Evolutionary conservation across 2,113 vertebrate genomes (phyloP).

Genomic region (Semnornis frantzii): DNA sequence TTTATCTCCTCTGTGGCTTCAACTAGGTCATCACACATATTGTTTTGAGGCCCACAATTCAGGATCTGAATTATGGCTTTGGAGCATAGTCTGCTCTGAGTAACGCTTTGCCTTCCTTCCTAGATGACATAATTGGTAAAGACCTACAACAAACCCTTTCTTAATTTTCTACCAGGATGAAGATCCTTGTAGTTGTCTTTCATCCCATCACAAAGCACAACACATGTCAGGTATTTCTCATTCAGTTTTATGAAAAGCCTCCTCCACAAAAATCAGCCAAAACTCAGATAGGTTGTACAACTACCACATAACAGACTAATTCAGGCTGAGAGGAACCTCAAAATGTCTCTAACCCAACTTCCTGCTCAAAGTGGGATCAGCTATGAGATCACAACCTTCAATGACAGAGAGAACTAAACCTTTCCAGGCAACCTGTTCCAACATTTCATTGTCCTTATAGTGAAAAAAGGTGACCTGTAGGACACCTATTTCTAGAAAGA

Average conservation of each 20-base stretch:
- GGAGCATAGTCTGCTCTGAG: neutral
- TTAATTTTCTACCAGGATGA: neutral
- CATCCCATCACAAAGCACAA: neutral
- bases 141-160: neutral
- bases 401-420: neutral
- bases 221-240: neutral
- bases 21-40: neutral
- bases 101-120: neutral
- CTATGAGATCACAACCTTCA: neutral
- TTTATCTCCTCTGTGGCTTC: neutral
- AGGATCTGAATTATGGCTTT: neutral
- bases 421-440: neutral
- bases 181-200: neutral
- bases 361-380: neutral
- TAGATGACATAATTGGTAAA: neutral
- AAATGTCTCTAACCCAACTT: neutral
- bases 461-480: neutral
- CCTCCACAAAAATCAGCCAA: neutral
- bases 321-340: neutral
- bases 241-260: neutral
- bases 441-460: neutral
- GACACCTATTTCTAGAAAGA: neutral
- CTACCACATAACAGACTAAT: neutral
- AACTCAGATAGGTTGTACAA: neutral
- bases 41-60: neutral